A percentile compares a stretch with the other conserved stretches of the same genome.
phyloP scores from a whole-genome alignment of 1,140 invertebrate species.

The Bombus superbus region DNA sequence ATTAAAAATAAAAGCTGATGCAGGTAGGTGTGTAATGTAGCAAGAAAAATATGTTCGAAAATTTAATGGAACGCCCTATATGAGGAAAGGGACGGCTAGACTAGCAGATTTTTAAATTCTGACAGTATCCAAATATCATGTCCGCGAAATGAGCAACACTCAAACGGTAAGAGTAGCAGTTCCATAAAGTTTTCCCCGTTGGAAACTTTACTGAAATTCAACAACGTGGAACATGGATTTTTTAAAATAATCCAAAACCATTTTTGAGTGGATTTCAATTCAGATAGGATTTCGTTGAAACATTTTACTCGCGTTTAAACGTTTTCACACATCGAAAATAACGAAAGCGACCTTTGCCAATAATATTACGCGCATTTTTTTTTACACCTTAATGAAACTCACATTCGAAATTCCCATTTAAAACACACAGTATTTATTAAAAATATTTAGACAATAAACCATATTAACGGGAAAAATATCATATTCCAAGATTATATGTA shows the following conservation, averaged over 20 bases:
- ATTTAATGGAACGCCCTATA: background rate
- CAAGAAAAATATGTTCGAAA: background rate
- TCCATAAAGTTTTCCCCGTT: background rate
- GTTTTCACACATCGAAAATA: background rate
- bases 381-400: background rate
- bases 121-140: background rate
- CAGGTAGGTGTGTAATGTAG: background rate
- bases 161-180: background rate
- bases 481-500: background rate
- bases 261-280: background rate
- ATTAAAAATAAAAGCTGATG: background rate
- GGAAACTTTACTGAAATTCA: background rate
- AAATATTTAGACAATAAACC: background rate
- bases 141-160: conserved; percentile 4
- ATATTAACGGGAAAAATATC: background rate
- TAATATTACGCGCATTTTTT: too few relatives aligned
- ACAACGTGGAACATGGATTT: background rate
- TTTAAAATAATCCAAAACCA: conserved; percentile 10
- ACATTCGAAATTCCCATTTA: background rate
- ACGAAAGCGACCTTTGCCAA: background rate
- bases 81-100: too few relatives aligned
- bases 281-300: background rate
- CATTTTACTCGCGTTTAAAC: background rate
- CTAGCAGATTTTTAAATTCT: background rate
- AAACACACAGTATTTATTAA: background rate